phyloP scores from a whole-genome alignment of 2,888 invertebrate genomes.

The Limnephilus rhombicus region DNA sequence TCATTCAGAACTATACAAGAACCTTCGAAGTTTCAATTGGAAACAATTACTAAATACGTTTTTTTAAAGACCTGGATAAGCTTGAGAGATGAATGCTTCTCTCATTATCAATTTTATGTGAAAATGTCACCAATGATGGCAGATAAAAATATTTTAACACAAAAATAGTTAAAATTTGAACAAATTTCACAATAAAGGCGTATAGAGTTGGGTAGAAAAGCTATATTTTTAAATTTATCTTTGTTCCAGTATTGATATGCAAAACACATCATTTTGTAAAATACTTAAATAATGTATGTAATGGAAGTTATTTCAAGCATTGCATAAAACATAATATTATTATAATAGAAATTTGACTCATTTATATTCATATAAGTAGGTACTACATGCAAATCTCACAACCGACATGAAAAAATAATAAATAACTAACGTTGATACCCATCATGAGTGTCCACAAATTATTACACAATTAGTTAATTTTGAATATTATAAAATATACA shows the following conservation, averaged over 20 bases:
- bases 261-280: background rate
- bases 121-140: background rate
- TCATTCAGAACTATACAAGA: background rate
- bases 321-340: background rate
- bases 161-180: background rate
- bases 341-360: background rate
- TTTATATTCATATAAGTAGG: background rate
- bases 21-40: background rate
- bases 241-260: background rate
- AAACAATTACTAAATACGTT: background rate
- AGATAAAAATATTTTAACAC: background rate
- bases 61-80: background rate
- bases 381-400: background rate
- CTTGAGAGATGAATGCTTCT: background rate
- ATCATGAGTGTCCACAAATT: background rate
- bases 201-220: background rate
- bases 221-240: background rate
- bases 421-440: background rate
- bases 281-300: background rate
- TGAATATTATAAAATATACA: background rate
- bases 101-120: background rate
- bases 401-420: background rate
- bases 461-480: background rate
- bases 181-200: background rate
- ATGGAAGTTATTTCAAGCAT: background rate